Conservation (phyloP, 2,888 invertebrate species). For the Luperina nickerlii region DNA sequence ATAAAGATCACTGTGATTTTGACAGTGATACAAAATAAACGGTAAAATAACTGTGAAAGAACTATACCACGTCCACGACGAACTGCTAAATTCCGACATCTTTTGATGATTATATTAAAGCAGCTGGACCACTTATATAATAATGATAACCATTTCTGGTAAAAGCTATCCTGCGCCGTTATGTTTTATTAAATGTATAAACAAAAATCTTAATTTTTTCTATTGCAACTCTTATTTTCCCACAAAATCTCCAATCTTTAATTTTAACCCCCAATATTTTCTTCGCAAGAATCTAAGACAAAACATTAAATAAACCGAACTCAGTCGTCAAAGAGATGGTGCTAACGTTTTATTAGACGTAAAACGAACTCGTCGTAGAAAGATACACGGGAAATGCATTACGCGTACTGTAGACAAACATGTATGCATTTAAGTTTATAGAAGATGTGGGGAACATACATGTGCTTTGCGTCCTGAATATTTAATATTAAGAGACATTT, state of each 20-base stretch:
- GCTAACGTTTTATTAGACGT: conserved; percentile 50
- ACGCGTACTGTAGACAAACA: conserved; percentile 25
- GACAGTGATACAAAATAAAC: no score
- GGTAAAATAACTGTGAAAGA: no score
- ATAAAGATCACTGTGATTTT: no score
- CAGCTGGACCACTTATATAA: no score
- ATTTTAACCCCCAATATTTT: not conserved
- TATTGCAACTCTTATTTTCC: no score
- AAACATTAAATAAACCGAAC: conserved; percentile 28
- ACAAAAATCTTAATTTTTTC: not conserved
- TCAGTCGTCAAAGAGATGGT: conserved; percentile 28
- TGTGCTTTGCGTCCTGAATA: no score
- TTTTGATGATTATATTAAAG: not conserved
- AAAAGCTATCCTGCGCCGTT: not conserved
- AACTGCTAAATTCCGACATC: no score
- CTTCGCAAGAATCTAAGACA: not conserved
- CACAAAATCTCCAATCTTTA: no score
- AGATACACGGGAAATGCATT: conserved; percentile 57
- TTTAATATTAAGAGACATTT: not conserved
- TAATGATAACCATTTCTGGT: no score
- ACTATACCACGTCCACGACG: no score
- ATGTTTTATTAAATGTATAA: not conserved
- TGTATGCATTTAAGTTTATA: conserved; percentile 22
- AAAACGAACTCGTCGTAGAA: conserved; percentile 36
- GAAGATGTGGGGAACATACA: not conserved